These are phyloP conservation scores for Chalcosyrphus nemorum DNA, from an alignment of 2,888 invertebrate species.

Conservation along the genomic window DNA sequence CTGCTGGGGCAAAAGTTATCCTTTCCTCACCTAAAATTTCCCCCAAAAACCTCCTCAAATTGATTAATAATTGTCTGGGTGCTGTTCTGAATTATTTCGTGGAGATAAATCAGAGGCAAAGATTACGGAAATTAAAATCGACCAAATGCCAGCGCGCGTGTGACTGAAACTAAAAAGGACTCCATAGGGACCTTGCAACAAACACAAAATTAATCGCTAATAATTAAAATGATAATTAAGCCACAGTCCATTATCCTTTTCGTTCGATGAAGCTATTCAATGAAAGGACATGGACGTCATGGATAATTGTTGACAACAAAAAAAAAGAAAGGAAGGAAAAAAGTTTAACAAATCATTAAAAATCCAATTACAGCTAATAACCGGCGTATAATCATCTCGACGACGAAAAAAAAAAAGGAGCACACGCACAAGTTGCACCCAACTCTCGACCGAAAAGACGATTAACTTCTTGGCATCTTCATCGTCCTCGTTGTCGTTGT, in stretches of 20 bases:
- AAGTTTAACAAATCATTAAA: conserved; percentile 72
- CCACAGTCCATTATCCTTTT: conserved; percentile 34
- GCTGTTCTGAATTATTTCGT: conserved; percentile 60
- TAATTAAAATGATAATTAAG: conserved; percentile 72
- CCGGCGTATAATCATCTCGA: conserved; percentile 61
- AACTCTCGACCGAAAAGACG: conserved; percentile 54
- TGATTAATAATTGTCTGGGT: conserved; percentile 69
- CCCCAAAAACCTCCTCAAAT: conserved; percentile 37
- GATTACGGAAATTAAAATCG: conserved; percentile 71
- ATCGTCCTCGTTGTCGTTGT: too few relatives aligned
- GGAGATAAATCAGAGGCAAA: conserved; percentile 64
- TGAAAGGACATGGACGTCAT: conserved; percentile 4
- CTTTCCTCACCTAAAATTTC: conserved; percentile 13
- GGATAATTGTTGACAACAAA: conserved; percentile 31
- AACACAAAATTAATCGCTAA: conserved; percentile 63
- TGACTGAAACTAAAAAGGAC: conserved; percentile 3
- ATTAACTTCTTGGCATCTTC: conserved; percentile 65
- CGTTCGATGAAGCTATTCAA: not conserved
- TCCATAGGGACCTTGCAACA: too few relatives aligned
- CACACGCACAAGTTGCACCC: conserved; percentile 7
- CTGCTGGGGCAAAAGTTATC: conserved; percentile 14
- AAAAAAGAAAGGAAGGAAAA: conserved; percentile 11
- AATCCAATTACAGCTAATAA: conserved; percentile 71
- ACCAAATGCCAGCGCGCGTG: conserved; percentile 53
- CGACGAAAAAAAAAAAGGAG: conserved; percentile 11